Conservation (phyloP, 1,140 invertebrate species). For the Babylonia areolata region DNA sequence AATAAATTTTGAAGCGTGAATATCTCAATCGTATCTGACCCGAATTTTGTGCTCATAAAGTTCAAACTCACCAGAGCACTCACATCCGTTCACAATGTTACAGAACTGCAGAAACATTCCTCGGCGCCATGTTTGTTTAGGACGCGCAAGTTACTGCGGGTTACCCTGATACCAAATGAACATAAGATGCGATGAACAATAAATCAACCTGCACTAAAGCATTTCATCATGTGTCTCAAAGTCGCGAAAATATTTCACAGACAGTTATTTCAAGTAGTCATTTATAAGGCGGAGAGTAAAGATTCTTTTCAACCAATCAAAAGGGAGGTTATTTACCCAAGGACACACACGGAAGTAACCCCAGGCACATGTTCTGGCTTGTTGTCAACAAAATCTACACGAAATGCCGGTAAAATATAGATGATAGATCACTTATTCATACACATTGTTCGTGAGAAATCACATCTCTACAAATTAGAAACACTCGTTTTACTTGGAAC, state of each 20-base stretch:
- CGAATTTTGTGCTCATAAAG: too few species aligned
- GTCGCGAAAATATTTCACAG: neutral
- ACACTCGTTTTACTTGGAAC: neutral
- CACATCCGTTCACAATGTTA: neutral
- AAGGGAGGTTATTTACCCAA: neutral
- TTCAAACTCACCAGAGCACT: neutral
- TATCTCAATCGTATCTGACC: too few species aligned
- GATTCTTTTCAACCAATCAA: neutral
- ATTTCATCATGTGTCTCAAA: neutral
- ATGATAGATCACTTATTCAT: neutral
- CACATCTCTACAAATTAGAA: neutral
- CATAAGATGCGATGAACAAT: neutral
- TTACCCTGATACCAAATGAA: conserved; percentile 28
- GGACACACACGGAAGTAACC: conserved; percentile 22
- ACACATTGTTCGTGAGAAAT: neutral
- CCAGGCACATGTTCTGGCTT: conserved; percentile 21
- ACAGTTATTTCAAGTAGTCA: neutral
- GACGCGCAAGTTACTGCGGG: conserved; percentile 31
- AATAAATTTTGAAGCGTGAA: too few species aligned
- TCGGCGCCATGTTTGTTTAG: conserved; percentile 39
- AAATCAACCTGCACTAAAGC: neutral
- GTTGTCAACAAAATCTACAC: neutral
- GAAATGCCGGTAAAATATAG: conserved; percentile 25
- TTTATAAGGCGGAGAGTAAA: neutral
- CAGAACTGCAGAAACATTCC: neutral